Percentiles rank a stretch among this genome's conserved stretches.
Conservation (phyloP, 35 echinoderm and acorn worm genomes). For the Holothuria glaberrima region DNA sequence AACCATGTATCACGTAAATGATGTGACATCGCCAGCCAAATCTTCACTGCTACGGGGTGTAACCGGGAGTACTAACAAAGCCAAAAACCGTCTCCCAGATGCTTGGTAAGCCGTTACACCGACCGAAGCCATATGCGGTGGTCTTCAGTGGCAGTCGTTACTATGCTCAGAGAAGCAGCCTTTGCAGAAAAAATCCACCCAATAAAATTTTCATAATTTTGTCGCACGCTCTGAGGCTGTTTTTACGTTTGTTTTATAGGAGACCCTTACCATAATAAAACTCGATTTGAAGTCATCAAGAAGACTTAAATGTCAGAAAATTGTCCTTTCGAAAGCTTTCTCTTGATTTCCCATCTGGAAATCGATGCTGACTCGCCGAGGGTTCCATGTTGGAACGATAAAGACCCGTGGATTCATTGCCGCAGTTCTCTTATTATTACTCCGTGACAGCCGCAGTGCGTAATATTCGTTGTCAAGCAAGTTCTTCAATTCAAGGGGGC, state of each 20-base stretch:
- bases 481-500: background rate
- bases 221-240: slow-evolving; percentile 48
- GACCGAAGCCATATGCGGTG: slow-evolving; percentile 14
- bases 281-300: slow-evolving; percentile 60
- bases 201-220: slow-evolving; percentile 63
- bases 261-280: slow-evolving; percentile 57
- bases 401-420: slow-evolving; percentile 34
- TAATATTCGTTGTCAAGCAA: background rate
- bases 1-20: too few species aligned
- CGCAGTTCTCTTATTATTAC: background rate
- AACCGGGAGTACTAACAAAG: too few species aligned
- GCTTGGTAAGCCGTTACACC: too few species aligned
- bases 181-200: slow-evolving; percentile 25
- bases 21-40: too few species aligned
- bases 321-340: slow-evolving; percentile 62
- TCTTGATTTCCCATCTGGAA: slow-evolving; percentile 54
- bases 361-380: slow-evolving; percentile 8
- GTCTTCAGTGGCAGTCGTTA: background rate
- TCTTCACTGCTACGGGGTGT: too few species aligned
- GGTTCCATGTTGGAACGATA: slow-evolving; percentile 53
- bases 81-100: too few species aligned
- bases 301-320: slow-evolving; percentile 54
- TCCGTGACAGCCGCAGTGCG: background rate
- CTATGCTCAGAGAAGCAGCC: background rate
- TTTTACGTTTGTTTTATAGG: slow-evolving; percentile 61